Conservation (phyloP, 2,797 vertebrate species). For the Hephaestus fuliginosus region DNA sequence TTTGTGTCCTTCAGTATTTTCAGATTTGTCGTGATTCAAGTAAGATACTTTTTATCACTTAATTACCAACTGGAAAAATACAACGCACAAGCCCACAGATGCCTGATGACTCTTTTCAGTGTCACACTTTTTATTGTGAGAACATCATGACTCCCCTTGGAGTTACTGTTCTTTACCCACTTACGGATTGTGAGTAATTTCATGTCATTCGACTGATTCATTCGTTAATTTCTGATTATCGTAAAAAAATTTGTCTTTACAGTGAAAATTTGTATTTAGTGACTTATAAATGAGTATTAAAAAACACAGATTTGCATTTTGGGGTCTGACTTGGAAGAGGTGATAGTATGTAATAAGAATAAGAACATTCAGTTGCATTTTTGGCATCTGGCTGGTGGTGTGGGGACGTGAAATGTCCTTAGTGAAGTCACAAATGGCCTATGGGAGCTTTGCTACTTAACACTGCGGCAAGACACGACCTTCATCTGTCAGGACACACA, state of each 20-base stretch:
- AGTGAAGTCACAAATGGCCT: constrained; percentile 49
- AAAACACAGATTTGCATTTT: background rate
- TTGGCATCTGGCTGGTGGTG: constrained; percentile 34
- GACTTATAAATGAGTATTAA: background rate
- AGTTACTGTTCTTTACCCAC: constrained; percentile 35
- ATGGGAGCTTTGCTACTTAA: constrained; percentile 27
- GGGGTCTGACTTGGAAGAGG: constrained; percentile 13
- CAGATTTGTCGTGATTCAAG: constrained; percentile 17
- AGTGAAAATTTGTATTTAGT: background rate
- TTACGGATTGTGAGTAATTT: constrained; percentile 33
- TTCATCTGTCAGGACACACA: constrained; percentile 34
- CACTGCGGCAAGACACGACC: constrained; percentile 47
- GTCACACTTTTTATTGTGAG: constrained; percentile 63
- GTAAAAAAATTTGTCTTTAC: constrained; percentile 5
- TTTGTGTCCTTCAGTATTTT: background rate
- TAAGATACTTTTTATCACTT: constrained; percentile 7
- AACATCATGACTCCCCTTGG: constrained; percentile 52
- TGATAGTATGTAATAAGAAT: background rate
- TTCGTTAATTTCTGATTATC: constrained; percentile 8
- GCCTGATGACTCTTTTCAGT: constrained; percentile 56
- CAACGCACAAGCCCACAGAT: constrained; percentile 41
- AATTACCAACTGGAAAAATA: constrained; percentile 38
- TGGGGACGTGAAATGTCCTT: constrained; percentile 53
- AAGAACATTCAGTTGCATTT: constrained; percentile 9
- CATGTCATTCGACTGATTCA: constrained; percentile 29